phyloP scores from a whole-genome alignment of 2,113 vertebrate genomes.

The Hippocampus mohnikei region DNA sequence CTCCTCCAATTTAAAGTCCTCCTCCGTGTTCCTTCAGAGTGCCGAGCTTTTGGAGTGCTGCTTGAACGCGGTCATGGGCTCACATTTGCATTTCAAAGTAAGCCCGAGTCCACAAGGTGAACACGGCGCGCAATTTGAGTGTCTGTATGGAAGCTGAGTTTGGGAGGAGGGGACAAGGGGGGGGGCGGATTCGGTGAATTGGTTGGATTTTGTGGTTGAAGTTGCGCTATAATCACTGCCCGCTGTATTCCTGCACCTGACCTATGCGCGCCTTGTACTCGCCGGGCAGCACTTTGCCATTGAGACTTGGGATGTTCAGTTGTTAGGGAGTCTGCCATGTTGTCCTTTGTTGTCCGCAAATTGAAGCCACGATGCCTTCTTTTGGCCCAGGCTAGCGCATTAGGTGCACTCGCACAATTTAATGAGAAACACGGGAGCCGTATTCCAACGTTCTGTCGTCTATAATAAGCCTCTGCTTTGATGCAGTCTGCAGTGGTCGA shows the following conservation, averaged over 20 bases:
- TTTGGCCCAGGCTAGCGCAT: neutral
- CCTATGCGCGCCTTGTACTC: neutral
- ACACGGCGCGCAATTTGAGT: neutral
- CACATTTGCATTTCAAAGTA: slow-evolving; percentile 15
- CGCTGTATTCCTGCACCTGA: neutral
- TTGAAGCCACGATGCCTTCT: neutral
- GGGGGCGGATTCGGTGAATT: neutral
- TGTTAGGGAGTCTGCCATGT: neutral
- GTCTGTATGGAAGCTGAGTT: neutral
- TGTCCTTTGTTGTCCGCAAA: neutral
- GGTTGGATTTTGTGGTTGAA: neutral
- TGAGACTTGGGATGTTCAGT: neutral
- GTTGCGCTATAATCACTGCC: neutral
- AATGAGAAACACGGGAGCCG: neutral
- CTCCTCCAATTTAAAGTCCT: slow-evolving; percentile 22
- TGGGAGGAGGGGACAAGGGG: neutral
- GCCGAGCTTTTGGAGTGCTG: neutral
- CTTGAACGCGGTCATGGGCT: neutral
- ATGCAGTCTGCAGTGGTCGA: neutral
- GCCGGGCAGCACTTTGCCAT: neutral
- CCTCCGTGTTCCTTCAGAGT: neutral
- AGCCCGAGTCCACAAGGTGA: neutral
- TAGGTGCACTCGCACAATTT: neutral
- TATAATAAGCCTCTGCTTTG: neutral
- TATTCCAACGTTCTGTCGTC: neutral